Percentiles rank a stretch among this genome's conserved stretches.
Evolutionary conservation across 2,113 vertebrate genomes (phyloP).

Genomic region (Sphaerodactylus townsendi): DNA sequence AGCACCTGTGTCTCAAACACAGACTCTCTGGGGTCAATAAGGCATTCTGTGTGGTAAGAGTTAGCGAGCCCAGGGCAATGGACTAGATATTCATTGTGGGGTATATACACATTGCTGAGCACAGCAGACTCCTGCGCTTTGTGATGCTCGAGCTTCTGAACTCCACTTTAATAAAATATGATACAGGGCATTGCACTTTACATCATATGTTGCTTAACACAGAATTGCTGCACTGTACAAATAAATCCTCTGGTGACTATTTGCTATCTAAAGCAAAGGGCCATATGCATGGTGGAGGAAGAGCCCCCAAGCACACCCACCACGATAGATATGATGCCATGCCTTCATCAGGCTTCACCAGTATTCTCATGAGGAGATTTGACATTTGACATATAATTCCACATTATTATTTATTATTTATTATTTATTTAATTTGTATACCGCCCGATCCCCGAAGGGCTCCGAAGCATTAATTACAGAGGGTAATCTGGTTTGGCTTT

Average conservation of each 20-base stretch:
- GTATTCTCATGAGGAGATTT: background rate
- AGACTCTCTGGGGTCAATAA: background rate
- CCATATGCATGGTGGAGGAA: background rate
- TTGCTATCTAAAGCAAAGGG: background rate
- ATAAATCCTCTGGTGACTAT: background rate
- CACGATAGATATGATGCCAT: background rate
- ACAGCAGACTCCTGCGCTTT: background rate
- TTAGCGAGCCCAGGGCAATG: background rate
- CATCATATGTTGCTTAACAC: background rate
- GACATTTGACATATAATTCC: background rate
- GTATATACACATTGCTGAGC: background rate
- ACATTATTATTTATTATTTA: too few species aligned
- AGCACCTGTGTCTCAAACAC: background rate
- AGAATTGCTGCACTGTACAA: background rate
- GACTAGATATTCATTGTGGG: background rate
- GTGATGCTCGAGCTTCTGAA: background rate
- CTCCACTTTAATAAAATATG: background rate
- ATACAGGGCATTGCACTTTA: conserved; percentile 11
- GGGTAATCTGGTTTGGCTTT: too few species aligned
- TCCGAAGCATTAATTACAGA: too few species aligned
- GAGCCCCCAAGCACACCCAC: background rate
- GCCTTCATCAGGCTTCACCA: background rate
- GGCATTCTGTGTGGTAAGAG: background rate
- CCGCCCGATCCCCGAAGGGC: too few species aligned
- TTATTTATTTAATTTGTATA: too few species aligned